Evolutionary conservation across 2,888 invertebrate genomes (phyloP).

Genomic region (Drosophila lutescens): DNA sequence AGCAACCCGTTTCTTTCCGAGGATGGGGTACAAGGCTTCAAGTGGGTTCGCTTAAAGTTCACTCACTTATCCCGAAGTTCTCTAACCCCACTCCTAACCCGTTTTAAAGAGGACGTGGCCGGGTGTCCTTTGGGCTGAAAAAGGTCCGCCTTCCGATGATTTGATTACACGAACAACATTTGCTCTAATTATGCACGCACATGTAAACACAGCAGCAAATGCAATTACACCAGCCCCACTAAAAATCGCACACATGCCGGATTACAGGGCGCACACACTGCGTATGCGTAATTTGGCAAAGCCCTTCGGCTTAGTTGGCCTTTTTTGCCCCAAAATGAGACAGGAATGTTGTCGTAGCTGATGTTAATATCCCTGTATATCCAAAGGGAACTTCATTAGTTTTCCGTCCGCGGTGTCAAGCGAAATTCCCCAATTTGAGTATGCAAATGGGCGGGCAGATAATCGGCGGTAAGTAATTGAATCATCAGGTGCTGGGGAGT

Average conservation of each 20-base stretch:
- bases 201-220: slow-evolving; percentile 72
- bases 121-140: slow-evolving; percentile 6
- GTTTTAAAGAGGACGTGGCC: slow-evolving; percentile 30
- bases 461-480: slow-evolving; percentile 18
- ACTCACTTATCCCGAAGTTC: slow-evolving; percentile 10
- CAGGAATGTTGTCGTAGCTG: slow-evolving; percentile 14
- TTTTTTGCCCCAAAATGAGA: slow-evolving; percentile 29
- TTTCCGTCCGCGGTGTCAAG: slow-evolving; percentile 11
- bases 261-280: slow-evolving; percentile 61
- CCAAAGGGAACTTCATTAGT: slow-evolving; percentile 26
- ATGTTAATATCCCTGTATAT: slow-evolving; percentile 12
- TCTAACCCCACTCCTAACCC: slow-evolving; percentile 11
- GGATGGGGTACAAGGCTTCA: neutral
- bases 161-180: slow-evolving; percentile 77
- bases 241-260: slow-evolving; percentile 18
- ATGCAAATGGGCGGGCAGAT: slow-evolving; percentile 5
- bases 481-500: slow-evolving; percentile 7
- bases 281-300: slow-evolving; percentile 68
- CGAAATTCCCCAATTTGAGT: neutral
- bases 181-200: slow-evolving; percentile 77
- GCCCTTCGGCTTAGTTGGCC: slow-evolving; percentile 39
- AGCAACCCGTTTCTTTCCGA: slow-evolving; percentile 17
- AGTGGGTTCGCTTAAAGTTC: slow-evolving; percentile 24
- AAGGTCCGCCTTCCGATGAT: slow-evolving; percentile 53
- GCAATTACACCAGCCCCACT: slow-evolving; percentile 62